These are phyloP conservation scores for Megalurothrips usitatus DNA, from an alignment of 2,888 invertebrate genomes.

Conservation along the genomic window DNA sequence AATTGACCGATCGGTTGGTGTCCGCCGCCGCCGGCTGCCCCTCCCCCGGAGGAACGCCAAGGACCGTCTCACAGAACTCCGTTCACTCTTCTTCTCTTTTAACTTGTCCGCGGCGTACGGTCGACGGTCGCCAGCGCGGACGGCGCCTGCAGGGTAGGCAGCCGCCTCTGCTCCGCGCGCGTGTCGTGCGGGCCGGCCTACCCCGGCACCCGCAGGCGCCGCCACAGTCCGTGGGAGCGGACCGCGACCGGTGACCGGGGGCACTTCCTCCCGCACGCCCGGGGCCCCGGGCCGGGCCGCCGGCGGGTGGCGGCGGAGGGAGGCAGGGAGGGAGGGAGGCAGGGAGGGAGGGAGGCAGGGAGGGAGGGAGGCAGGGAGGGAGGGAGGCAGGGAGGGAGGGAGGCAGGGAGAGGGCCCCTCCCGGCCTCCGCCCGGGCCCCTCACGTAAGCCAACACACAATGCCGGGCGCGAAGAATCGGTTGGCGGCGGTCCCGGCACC, in stretches of 20 bases:
- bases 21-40: too few relatives aligned
- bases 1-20: background rate
- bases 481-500: background rate
- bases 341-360: too few relatives aligned
- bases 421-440: background rate
- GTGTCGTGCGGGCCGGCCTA: too few relatives aligned
- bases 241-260: background rate
- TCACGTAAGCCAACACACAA: background rate
- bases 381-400: background rate
- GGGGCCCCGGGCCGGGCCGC: background rate
- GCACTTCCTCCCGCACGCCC: background rate
- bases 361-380: background rate
- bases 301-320: background rate
- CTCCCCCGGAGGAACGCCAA: too few relatives aligned
- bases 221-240: background rate
- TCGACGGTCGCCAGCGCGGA: background rate
- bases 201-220: background rate
- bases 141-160: too few relatives aligned
- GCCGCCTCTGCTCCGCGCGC: too few relatives aligned
- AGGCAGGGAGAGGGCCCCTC: background rate
- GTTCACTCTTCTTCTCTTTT: background rate
- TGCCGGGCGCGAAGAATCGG: background rate
- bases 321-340: background rate
- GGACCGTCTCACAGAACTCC: background rate
- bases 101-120: background rate